Base-by-base conservation (phyloP, 2,888 invertebrate species). In the Eupeodes latifasciatus region DNA sequence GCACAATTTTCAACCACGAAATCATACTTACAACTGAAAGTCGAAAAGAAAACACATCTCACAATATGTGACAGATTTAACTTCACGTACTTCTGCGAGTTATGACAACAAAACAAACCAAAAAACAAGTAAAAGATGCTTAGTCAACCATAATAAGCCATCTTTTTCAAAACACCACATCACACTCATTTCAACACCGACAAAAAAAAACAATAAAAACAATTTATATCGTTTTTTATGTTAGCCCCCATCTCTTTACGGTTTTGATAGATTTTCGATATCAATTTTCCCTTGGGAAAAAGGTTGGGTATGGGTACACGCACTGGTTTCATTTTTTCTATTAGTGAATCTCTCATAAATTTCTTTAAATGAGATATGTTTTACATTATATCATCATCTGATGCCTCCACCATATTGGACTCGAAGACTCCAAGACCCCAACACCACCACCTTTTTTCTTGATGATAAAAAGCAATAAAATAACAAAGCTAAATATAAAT, bases 311-410 rank as follows among this genome's bases (percentile, higher is more conserved):
- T 19, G 62, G 27, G 27, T 27, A 27, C 27, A 27, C 27, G 27
- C 27, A 27, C 27, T 1, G 2, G 27, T 27, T 27, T 27, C 3
- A 27, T 27, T 27, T 27, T 27, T 79, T 80, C 59, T 75, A 82
- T 80, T 80, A 61, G 44, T 49, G 57, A 80, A 47, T 64, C 66
- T 83, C 72, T 64, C 87, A 77, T 87, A 87, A 87, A 87, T 87
- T 83, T 87, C 40, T 71, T 80, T 80, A 71, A 87, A 87, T 61
- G 87, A 80, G 87, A 83, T 80, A 83, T 80, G 83, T 76, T 80
- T 87, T 44, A 80, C 53, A 83, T 83, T 72, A 87, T 72, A 71
- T 55, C 19, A 49, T 55, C 55, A 16, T n/a, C 34, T 59, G 14
- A 10, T 11, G 0, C 5, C 2, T 0, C n/a, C n/a, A 40, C 40